Base-by-base conservation (phyloP, 2,888 invertebrate genomes). In the Unio pictorum region DNA sequence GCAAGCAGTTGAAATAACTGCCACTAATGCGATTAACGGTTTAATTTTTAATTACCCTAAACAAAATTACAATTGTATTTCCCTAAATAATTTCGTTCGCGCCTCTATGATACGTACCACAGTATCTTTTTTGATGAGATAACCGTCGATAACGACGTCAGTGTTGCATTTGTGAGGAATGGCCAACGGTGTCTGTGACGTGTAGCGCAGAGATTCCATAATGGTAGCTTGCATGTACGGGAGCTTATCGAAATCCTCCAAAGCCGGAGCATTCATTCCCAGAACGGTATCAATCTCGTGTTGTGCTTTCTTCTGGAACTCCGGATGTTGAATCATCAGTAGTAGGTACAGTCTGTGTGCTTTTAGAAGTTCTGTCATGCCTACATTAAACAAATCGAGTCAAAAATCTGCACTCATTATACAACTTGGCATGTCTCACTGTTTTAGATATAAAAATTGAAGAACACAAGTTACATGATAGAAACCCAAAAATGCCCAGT, bases 281-380 rank as follows among this genome's bases (percentile, higher is more conserved):
- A 78, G 75, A n/a, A 75, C 69, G 30, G 62, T 63, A 65, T 75
- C 75, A 54, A 78, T 72, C 62, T 78, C 78, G 20, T 68, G 62
- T 26, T 78, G 78, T 26, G 75, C 59, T 26, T 68, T 65, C 7
- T 70, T 55, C 61, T 75, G 75, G 15, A 72, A 64, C 20, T 72
- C 71, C 26, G 68, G 78, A 58, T 78, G 72, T 61, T 78, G 78
- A 57, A 74, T 74, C 74, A 78, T 78, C 8, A 78, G 69, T 55
- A 78, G 68, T 26, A 78, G 71, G 62, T 75, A 78, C 64, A 77
- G 60, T 18, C 77, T 69, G 5, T 73, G 28, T 56, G 69, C 68
- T 55, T 77, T 77, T 68, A 77, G 62, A 55, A 77, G 45, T 61
- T 77, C 77, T 26, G 77, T 77, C 77, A 77, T 77, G 20, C 77